Evolutionary conservation across 2,113 vertebrate species (phyloP).

Genomic region (Albula glossodonta): DNA sequence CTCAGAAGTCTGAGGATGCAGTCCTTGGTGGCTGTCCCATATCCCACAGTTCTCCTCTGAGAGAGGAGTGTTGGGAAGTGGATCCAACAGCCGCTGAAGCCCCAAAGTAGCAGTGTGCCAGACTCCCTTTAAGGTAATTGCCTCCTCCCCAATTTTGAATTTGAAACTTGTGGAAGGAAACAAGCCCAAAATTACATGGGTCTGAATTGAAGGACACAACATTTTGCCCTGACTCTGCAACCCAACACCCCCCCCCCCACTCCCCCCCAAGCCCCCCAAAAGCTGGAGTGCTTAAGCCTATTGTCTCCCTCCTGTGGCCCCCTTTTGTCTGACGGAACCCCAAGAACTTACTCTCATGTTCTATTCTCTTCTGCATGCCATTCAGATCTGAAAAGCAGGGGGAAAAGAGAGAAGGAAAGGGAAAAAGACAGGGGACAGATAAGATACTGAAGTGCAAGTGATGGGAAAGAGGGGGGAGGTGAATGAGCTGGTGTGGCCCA

Average conservation of each 20-base stretch:
- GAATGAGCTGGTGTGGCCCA: background rate
- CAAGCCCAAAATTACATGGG: background rate
- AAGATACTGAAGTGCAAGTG: slow-evolving; percentile 42
- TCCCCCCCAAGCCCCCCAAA: slow-evolving; percentile 2
- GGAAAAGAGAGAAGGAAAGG: slow-evolving; percentile 33
- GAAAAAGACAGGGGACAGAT: slow-evolving; percentile 27
- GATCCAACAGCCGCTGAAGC: background rate
- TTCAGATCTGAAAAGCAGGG: slow-evolving; percentile 65
- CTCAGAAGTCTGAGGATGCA: background rate
- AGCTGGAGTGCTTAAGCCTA: slow-evolving; percentile 48
- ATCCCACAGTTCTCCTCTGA: background rate
- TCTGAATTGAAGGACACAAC: background rate
- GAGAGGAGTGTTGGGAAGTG: background rate
- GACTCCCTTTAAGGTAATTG: background rate
- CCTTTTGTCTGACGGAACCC: slow-evolving; percentile 46
- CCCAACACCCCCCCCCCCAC: background rate
- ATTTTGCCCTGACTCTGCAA: background rate
- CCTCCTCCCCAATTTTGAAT: background rate
- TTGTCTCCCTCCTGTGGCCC: slow-evolving; percentile 56
- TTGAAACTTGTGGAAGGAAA: too few relatives aligned
- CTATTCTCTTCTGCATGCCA: slow-evolving; percentile 60
- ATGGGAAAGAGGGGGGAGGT: slow-evolving; percentile 22
- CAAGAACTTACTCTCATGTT: slow-evolving; percentile 57
- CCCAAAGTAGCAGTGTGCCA: too few relatives aligned
- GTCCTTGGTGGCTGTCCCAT: background rate